Evolutionary conservation across 2,888 invertebrate genomes (phyloP), one percentile per base, ranked within the genome.

Genomic region (Hyalella azteca): DNA sequence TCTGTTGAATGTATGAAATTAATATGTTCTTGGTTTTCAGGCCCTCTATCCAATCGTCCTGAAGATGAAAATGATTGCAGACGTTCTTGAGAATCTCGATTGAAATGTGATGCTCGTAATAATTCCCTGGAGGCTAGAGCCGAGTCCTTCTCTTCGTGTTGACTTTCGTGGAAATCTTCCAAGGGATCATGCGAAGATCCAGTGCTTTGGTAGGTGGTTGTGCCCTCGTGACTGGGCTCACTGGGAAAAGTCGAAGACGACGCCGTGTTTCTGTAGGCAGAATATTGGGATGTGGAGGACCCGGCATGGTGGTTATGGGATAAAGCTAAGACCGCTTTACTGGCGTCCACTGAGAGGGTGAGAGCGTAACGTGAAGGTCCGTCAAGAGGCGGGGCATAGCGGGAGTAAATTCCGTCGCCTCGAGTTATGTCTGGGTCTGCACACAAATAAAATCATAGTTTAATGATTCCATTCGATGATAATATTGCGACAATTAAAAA

Each of bases 341-440:
- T 78, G 9, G 81, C 83, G 77, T 83, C 83, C 3, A 83, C 83
- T 11, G 83, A 78, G 41, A 83, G 79, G 48, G 78, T 76, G 41
- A 83, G 60, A 29, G 83, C 54, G 50, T 83, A 83, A 48, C 83
- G 83, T 0, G 81, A 81, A 4, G 83, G 83, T 22, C 83, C 83
- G 22, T 83, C 81, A 54, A 83, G 73, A 3, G 83, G 83, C 7
- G 83, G 83, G 22, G 81, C 81, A 86, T 91, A 92, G 76, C 91
- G 88, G 0, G 92, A 90, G 86, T 92, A 93, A 22, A 92, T 89
- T 0, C 92, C 92, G 87, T 92, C 92, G 0, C 91, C 90, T 86
- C 89, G 90, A 32, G 90, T 90, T 22, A 92, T 89, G 86, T 92
- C 92, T 0, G 92, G 91, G 87, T 92, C 92, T 89, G 85, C 36